These are phyloP conservation scores for Perca fluviatilis DNA, from an alignment of 2,113 vertebrate species.

Conservation along the genomic window DNA sequence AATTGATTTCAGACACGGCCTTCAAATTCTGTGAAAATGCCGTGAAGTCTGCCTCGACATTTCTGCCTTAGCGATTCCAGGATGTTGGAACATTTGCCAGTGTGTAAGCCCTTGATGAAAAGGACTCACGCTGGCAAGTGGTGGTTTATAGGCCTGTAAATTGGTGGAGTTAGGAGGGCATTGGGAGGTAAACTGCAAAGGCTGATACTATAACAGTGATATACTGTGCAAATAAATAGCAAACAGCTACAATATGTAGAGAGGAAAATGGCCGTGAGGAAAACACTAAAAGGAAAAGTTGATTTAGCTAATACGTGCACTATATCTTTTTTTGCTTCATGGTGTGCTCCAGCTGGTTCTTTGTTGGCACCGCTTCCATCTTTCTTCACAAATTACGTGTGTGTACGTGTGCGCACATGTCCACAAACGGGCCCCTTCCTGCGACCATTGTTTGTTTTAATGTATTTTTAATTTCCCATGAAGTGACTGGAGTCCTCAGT, in stretches of 20 bases:
- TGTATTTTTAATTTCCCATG: slow-evolving; percentile 82
- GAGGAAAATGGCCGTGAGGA: neutral
- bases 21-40: slow-evolving; percentile 19
- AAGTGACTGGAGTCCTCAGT: slow-evolving; percentile 77
- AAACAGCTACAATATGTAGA: slow-evolving; percentile 11
- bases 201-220: slow-evolving; percentile 6
- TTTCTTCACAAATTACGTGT: slow-evolving; percentile 17
- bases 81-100: slow-evolving; percentile 6
- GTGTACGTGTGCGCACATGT: neutral
- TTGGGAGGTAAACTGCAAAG: neutral
- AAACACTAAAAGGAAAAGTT: slow-evolving; percentile 20
- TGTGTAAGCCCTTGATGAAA: slow-evolving; percentile 10
- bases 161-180: slow-evolving; percentile 4
- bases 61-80: slow-evolving; percentile 23
- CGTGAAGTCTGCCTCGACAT: slow-evolving; percentile 31
- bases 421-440: slow-evolving; percentile 34
- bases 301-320: slow-evolving; percentile 35
- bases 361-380: slow-evolving; percentile 32
- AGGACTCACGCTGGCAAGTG: slow-evolving; percentile 11
- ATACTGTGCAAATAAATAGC: slow-evolving; percentile 10
- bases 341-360: slow-evolving; percentile 37
- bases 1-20: slow-evolving; percentile 38
- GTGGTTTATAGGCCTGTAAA: slow-evolving; percentile 41
- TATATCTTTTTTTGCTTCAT: neutral
- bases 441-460: slow-evolving; percentile 78